phyloP scores from a whole-genome alignment of 2,797 vertebrate species.

The Botia almorhae region DNA sequence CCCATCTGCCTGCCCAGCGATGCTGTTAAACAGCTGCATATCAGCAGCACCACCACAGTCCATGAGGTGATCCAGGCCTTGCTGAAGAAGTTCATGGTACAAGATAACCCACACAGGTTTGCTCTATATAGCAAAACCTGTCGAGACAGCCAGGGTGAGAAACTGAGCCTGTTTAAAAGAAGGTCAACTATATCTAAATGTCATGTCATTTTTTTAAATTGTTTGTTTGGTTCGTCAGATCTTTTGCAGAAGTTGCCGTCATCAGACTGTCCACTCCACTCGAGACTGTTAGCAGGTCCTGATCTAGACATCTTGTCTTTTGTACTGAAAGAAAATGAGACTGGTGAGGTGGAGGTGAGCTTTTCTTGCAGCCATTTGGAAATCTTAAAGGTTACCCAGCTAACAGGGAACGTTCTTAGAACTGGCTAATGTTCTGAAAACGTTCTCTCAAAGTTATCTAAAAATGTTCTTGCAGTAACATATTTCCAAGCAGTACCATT shows the following conservation, averaged over 20 bases:
- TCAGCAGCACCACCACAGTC: slow-evolving; percentile 89
- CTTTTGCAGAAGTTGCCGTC: slow-evolving; percentile 91
- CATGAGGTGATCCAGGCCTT: slow-evolving; percentile 93
- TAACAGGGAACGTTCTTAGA: too few species aligned
- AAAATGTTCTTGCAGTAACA: too few species aligned
- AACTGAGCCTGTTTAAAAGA: neutral
- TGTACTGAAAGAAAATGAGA: slow-evolving; percentile 95
- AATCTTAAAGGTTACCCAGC: neutral
- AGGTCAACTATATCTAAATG: neutral
- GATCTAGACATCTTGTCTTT: slow-evolving; percentile 88
- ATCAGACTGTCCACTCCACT: slow-evolving; percentile 85
- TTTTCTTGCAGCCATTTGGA: neutral
- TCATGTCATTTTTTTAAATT: neutral
- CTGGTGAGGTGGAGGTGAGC: slow-evolving; percentile 91
- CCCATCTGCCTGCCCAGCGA: slow-evolving; percentile 92
- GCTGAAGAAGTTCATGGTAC: slow-evolving; percentile 94
- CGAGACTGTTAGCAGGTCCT: slow-evolving; percentile 89
- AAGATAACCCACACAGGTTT: slow-evolving; percentile 95
- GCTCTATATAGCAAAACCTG: slow-evolving; percentile 89
- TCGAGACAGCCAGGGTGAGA: slow-evolving; percentile 88
- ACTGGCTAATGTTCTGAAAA: too few species aligned
- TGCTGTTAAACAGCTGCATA: slow-evolving; percentile 92
- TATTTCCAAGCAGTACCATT: too few species aligned
- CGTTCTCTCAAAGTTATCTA: too few species aligned
- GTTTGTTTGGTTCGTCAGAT: slow-evolving; percentile 69